Evolutionary conservation across 2,888 invertebrate species (phyloP).

Genomic region (Acrocera orbiculus): DNA sequence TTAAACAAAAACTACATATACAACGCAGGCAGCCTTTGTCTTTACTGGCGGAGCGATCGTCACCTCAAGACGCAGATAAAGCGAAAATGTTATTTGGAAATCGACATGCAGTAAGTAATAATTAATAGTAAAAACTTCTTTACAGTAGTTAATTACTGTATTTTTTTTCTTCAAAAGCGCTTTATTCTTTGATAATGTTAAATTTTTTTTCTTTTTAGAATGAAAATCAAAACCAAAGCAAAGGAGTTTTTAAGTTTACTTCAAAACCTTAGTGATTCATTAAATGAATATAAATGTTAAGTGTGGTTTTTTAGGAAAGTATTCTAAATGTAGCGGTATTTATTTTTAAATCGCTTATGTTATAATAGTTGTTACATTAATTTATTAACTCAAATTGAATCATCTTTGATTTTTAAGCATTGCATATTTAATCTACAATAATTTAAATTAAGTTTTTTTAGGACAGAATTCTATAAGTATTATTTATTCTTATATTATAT

Average conservation of each 20-base stretch:
- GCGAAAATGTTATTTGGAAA: constrained; percentile 79
- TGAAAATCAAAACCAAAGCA: constrained; percentile 29
- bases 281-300: no score
- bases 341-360: no score
- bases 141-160: not conserved
- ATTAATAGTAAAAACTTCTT: not conserved
- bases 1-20: constrained; percentile 86
- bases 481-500: no score
- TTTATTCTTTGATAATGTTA: constrained; percentile 5
- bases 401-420: no score
- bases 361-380: no score
- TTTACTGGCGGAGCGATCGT: constrained; percentile 46
- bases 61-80: constrained; percentile 87
- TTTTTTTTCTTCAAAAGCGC: no score
- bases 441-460: no score
- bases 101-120: constrained; percentile 25
- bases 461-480: no score
- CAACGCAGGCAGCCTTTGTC: constrained; percentile 43
- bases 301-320: no score
- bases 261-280: constrained; percentile 7
- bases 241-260: constrained; percentile 29
- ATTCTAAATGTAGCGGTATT: no score
- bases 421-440: no score
- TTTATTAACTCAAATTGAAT: no score
- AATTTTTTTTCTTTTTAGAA: constrained; percentile 17